phyloP scores from a whole-genome alignment of 2,797 vertebrate species.

The Ctenochaetus hawaiiensis region DNA sequence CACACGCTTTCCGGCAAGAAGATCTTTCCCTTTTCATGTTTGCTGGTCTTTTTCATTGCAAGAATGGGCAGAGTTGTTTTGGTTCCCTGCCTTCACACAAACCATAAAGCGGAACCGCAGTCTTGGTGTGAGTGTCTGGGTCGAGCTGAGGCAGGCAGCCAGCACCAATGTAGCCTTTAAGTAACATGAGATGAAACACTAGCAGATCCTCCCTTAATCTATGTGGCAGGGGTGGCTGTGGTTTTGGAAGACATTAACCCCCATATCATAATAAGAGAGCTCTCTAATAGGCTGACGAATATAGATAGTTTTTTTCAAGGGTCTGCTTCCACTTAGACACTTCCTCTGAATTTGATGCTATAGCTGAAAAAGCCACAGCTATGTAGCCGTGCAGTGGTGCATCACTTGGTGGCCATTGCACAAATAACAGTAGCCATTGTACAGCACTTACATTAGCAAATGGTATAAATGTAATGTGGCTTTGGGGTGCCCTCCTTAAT shows the following conservation, averaged over 20 bases:
- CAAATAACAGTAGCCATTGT: background rate
- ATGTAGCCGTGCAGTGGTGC: background rate
- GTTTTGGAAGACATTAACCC: conserved; percentile 47
- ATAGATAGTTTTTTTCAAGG: conserved; percentile 15
- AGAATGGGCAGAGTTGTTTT: conserved; percentile 67
- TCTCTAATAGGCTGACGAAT: conserved; percentile 16
- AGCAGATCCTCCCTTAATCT: conserved; percentile 60
- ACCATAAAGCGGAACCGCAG: conserved; percentile 67
- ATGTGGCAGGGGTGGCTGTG: conserved; percentile 42
- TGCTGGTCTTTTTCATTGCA: conserved; percentile 55
- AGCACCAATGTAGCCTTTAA: conserved; percentile 52
- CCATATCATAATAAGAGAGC: conserved; percentile 36
- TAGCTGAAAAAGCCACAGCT: conserved; percentile 3
- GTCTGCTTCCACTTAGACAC: conserved; percentile 16
- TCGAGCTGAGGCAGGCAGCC: conserved; percentile 51
- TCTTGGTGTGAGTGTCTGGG: conserved; percentile 50
- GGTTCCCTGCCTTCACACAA: conserved; percentile 62
- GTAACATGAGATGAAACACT: conserved; percentile 63
- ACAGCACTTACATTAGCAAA: background rate
- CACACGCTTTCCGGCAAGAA: conserved; percentile 67
- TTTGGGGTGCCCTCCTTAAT: background rate
- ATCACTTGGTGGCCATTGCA: background rate
- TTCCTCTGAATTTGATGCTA: background rate
- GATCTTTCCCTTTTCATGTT: conserved; percentile 65
- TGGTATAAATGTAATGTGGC: background rate